Base-by-base conservation (phyloP, 1,140 invertebrate species). In the Adelges cooleyi region DNA sequence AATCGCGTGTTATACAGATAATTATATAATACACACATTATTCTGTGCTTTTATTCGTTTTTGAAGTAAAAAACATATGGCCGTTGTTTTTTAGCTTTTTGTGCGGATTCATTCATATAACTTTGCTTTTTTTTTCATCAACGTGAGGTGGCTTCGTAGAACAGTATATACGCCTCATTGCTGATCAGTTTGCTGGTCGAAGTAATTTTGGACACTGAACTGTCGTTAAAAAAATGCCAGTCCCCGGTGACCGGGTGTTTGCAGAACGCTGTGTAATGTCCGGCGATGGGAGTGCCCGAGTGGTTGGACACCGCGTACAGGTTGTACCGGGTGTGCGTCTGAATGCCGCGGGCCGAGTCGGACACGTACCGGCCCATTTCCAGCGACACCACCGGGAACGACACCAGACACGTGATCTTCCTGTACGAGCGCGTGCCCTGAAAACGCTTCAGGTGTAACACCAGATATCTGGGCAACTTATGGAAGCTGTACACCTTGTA, bases 201-300 rank as follows among this genome's bases (percentile, higher is more conserved):
- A 15, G 77, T 80, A 27, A 84, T 81, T 15, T 77, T 74, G 0
- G 80, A 79, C 20, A 88, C 86, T 86, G 89, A 84, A 42, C 86
- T 89, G 77, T 97, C 93, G 77, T 96, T 95, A 76, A 92, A 96
- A 72, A 89, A 86, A 75, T 94, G 85, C 93, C 93, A 97, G 52
- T 89, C 83, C 59, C 81, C 81, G 8, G 82, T 84, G 73, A 86
- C 87, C 0, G 92, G 92, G 76, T 96, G 91, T 72, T 80, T 80
- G 71, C 84, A 86, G 69, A 77, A 85, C 0, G 86, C 89, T 1
- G 88, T 93, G 70, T 95, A 95, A 75, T 95, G 92, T 0, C 92
- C 92, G 2, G 86, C 85, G 69, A 92, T 87, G 84, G 95, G 87
- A 0, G 87, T 89, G 25, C 92, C 92, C 72, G 86, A 91, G 75